Evolutionary conservation across 2,113 vertebrate genomes (phyloP).

Genomic region (Tinamus guttatus): DNA sequence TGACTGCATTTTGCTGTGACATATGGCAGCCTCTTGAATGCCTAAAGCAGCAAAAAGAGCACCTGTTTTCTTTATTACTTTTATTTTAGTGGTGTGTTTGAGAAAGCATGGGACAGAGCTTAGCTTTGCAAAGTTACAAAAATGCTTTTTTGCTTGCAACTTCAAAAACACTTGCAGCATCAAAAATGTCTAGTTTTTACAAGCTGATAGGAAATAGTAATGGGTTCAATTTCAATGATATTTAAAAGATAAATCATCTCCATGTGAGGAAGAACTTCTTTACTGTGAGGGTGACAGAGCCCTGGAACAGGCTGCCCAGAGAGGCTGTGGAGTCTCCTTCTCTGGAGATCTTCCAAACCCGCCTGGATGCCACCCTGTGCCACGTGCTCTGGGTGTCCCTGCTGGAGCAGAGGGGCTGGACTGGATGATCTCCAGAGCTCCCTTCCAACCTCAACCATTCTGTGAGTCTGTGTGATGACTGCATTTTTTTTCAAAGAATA

Average conservation of each 20-base stretch:
- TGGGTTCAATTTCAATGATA: neutral
- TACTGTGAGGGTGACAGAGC: too few relatives aligned
- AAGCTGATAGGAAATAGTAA: neutral
- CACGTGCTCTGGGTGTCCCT: too few relatives aligned
- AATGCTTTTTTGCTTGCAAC: neutral
- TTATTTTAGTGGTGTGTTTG: neutral
- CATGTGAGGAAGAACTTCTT: too few relatives aligned
- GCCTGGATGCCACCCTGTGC: too few relatives aligned
- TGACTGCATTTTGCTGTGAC: neutral
- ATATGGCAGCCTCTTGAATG: neutral
- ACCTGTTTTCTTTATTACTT: neutral
- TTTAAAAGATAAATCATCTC: neutral
- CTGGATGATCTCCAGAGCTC: too few relatives aligned
- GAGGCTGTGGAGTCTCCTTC: too few relatives aligned
- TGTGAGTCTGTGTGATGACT: neutral
- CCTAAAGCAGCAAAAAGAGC: neutral
- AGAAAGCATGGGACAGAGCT: neutral
- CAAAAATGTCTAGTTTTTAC: neutral
- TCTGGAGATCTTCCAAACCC: too few relatives aligned
- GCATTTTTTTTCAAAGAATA: neutral
- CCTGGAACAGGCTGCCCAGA: too few relatives aligned
- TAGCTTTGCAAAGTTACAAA: neutral
- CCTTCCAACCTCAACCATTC: too few relatives aligned
- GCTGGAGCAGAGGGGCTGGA: too few relatives aligned
- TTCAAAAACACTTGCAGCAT: neutral